phyloP scores from a whole-genome alignment of 2,888 invertebrate genomes.

The Ferdinandea cuprea region DNA sequence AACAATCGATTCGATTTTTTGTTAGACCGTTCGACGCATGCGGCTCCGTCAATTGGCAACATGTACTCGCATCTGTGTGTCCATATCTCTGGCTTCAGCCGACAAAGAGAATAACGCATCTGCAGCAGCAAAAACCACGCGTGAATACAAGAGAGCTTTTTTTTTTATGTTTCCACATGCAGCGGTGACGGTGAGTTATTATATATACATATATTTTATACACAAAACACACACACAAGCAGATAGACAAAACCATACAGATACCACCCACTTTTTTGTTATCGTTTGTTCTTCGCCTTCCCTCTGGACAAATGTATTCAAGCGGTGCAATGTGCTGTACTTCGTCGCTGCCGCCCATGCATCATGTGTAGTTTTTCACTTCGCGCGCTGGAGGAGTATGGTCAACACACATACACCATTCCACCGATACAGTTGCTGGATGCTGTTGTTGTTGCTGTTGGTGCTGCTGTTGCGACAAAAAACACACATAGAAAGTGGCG shows the following conservation, averaged over 20 bases:
- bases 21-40: conserved; percentile 71
- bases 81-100: conserved; percentile 1
- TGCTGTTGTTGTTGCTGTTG: too few relatives aligned
- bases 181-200: conserved; percentile 44
- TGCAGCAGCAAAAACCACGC: conserved; percentile 33
- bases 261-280: conserved; percentile 69
- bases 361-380: conserved; percentile 40
- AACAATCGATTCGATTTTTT: conserved; percentile 60
- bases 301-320: not conserved
- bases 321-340: conserved; percentile 24
- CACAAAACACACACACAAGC: conserved; percentile 20
- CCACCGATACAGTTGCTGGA: conserved; percentile 7
- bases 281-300: conserved; percentile 30
- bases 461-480: not conserved
- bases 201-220: conserved; percentile 18
- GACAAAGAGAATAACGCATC: conserved; percentile 33
- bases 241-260: conserved; percentile 44
- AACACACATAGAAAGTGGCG: conserved; percentile 50
- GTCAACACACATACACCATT: conserved; percentile 29
- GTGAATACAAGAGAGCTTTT: conserved; percentile 47
- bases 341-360: not conserved
- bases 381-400: conserved; percentile 16
- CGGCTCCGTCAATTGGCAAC: conserved; percentile 66
- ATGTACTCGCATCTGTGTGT: conserved; percentile 40
- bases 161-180: conserved; percentile 43